Evolutionary conservation across 2,888 invertebrate genomes (phyloP).

Genomic region (Xestoiulus laeticollis): DNA sequence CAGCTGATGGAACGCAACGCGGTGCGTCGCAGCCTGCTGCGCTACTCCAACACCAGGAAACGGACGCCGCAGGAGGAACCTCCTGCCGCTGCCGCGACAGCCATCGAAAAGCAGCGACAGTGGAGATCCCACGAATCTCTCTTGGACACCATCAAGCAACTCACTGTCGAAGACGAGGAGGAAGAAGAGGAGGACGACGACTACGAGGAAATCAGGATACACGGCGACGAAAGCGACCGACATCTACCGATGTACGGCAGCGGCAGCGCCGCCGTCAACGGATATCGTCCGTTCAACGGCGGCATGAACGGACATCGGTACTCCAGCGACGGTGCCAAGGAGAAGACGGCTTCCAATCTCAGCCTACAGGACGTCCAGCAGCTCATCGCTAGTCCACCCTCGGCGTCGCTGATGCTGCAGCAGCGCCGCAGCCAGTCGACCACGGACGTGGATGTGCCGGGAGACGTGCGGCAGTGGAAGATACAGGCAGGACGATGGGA

Average conservation of each 20-base stretch:
- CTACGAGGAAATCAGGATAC: slow-evolving; percentile 20
- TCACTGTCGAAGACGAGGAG: slow-evolving; percentile 41
- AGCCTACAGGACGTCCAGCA: slow-evolving; percentile 48
- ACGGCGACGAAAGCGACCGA: not conserved
- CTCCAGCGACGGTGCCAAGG: not conserved
- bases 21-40: slow-evolving; percentile 78
- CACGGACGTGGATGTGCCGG: slow-evolving; percentile 57
- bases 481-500: slow-evolving; percentile 56
- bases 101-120: slow-evolving; percentile 47
- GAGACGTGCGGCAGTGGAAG: slow-evolving; percentile 59
- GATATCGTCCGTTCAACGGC: not conserved
- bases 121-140: slow-evolving; percentile 53
- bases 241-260: not conserved
- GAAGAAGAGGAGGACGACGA: slow-evolving; percentile 18
- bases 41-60: slow-evolving; percentile 67
- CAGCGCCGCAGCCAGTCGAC: not conserved
- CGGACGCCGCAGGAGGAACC: not conserved
- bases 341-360: not conserved
- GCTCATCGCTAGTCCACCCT: not conserved
- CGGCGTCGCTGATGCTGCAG: not conserved
- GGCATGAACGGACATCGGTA: too few species aligned
- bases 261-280: not conserved
- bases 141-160: slow-evolving; percentile 51
- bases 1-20: slow-evolving; percentile 86
- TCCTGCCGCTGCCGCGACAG: not conserved